These are phyloP conservation scores for Hydropotes inermis DNA, from an alignment of 2,113 vertebrate genomes.

Conservation along the genomic window DNA sequence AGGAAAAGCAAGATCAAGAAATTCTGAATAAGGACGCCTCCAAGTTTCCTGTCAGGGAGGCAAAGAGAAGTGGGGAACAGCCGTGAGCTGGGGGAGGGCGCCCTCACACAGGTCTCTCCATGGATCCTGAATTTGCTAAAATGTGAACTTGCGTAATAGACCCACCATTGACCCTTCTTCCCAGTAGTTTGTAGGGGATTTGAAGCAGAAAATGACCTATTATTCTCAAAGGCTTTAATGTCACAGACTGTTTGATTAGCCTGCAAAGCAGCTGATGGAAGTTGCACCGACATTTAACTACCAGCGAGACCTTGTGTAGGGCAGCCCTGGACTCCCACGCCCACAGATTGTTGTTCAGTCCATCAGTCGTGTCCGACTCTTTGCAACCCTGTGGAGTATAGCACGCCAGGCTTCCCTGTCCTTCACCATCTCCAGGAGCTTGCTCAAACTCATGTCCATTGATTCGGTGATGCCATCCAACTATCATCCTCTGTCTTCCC, in stretches of 20 bases:
- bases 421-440: background rate
- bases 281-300: background rate
- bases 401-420: background rate
- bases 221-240: background rate
- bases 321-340: background rate
- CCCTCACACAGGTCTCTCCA: rapidly evolving
- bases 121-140: rapidly evolving
- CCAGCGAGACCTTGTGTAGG: background rate
- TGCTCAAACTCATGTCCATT: background rate
- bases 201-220: background rate
- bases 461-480: background rate
- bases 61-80: rapidly evolving
- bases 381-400: background rate
- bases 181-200: background rate
- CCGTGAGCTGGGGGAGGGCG: rapidly evolving
- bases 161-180: background rate
- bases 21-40: background rate
- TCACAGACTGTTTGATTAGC: background rate
- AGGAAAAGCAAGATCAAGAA: background rate
- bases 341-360: background rate
- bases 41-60: background rate
- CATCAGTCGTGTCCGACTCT: background rate
- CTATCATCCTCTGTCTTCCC: background rate
- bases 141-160: rapidly evolving
- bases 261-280: background rate